Evolutionary conservation across 1,140 invertebrate genomes (phyloP), one percentile per base, ranked within the genome.

Genomic region (Chymomyza costata): DNA sequence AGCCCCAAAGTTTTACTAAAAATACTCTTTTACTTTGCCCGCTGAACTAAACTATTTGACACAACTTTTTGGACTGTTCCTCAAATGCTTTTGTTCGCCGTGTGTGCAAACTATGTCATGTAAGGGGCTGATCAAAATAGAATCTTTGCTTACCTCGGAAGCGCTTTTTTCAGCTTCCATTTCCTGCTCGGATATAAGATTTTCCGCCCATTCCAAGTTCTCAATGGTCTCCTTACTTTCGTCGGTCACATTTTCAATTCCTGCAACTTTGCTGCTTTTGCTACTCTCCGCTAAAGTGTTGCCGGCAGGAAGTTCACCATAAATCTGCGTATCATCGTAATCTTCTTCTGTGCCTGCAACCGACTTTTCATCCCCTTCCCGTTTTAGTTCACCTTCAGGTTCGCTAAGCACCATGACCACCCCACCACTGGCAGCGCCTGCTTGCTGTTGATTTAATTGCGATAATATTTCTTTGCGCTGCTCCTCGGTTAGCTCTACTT

Each of bases 391-490:
- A 7, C 44, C 57, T n/a, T 80, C 73, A 2, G 62, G 60, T 32
- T 85, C 82, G 37, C 81, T 82, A 1, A 86, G 64, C 8, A 86
- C 82, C 84, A 86, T 86, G 1, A 86, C 84, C 11, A 86, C 84
- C 10, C 83, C 82, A n/a, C 74, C 80, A 31, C 55, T 65, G 3
- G 74, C 46, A 3, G 73, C 68, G 7, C 74, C 74, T 6, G 76
- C 80, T 14, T 83, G 76, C 28, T 86, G 76, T 15, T 85, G 73
- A 58, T 83, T 85, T 0, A 85, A 46, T 37, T 85, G 83, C 6
- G 84, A 82, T 2, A 85, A 49, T 7, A 86, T 86, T 41, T 85
- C 84, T 11, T 85, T 82, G 7, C 83, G 67, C 17, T 86, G 84
- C 35, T 83, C 82, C 1, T 78, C 65, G 3, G 84, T 86, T 2